Evolutionary conservation across 2,113 vertebrate species (phyloP).

Genomic region (Gavia stellata): DNA sequence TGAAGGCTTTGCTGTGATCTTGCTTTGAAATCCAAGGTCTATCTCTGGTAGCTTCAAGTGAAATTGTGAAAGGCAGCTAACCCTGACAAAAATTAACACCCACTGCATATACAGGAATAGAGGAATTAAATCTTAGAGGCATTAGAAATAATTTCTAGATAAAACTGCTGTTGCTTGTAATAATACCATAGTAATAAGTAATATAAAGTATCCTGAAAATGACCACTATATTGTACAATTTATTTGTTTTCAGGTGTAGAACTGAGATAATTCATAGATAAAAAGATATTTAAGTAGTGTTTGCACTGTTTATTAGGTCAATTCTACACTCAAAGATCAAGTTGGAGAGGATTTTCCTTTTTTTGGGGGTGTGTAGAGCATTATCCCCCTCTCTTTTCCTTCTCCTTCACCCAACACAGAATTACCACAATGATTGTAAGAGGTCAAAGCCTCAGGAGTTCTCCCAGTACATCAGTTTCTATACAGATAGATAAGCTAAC

Average conservation of each 20-base stretch:
- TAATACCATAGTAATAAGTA: neutral
- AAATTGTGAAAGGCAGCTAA: neutral
- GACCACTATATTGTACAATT: neutral
- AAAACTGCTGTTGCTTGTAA: neutral
- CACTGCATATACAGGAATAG: neutral
- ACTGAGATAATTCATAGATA: neutral
- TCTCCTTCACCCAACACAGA: neutral
- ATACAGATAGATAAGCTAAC: neutral
- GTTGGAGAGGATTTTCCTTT: neutral
- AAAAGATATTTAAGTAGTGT: neutral
- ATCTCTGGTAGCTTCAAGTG: neutral
- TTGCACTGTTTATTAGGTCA: neutral
- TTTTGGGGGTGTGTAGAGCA: accelerated
- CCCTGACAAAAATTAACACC: neutral
- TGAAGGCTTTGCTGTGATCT: neutral
- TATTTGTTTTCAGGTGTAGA: neutral
- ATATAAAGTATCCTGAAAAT: neutral
- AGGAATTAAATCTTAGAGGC: neutral
- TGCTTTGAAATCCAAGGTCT: neutral
- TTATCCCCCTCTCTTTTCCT: neutral
- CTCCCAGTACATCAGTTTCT: neutral
- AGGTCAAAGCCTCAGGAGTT: neutral
- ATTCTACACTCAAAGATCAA: neutral
- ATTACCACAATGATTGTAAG: neutral
- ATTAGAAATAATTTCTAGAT: neutral